Base-by-base conservation (phyloP, 2,113 vertebrate genomes). In the Protobothrops mucrosquamatus region DNA sequence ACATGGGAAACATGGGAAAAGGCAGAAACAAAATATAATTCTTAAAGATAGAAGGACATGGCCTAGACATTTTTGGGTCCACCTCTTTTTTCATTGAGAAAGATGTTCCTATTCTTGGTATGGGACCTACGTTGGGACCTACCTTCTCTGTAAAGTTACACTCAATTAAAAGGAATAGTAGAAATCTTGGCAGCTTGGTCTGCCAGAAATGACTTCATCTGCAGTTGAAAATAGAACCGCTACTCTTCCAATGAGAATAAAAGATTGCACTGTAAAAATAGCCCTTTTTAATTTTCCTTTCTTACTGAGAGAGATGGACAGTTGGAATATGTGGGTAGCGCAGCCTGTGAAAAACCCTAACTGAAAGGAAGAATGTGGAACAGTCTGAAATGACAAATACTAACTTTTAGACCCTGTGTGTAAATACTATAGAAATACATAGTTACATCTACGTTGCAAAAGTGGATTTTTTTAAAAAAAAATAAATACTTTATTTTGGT, bases 321-420 rank as follows among this genome's bases (percentile, higher is more conserved):
- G 34, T 64, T 87, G 1, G 93, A 22, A 89, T 94, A 92, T 91
- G 85, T 59, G 92, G 95, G 69, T n/a, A 92, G 46, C 24, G 23
- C 4, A 15, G 22, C 6, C 55, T 52, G 20, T 92, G 85, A 51
- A 92, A 92, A 52, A 51, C 59, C 85, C 26, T 56, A 15, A 61
- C 48, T 43, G 48, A n/a, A 51, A n/a, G 22, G 15, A 59, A 59
- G 9, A 52, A 87, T 87, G 5, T 48, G 54, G 57, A 55, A 55
- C 9, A 8, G 1, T 61, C 59, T 29, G 22, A 88, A 89, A 46
- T 88, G 26, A 81, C 3, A 91, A 55, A 90, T 48, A 57, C 22
- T 22, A 92, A 39, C 89, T n/a, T 95, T 95, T 94, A 94, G 26
- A 46, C 91, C 95, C 81, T 12, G 15, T 51, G 85, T 9, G 92